Evolutionary conservation across 2,113 vertebrate species (phyloP).

Genomic region (Limnothrissa miodon): DNA sequence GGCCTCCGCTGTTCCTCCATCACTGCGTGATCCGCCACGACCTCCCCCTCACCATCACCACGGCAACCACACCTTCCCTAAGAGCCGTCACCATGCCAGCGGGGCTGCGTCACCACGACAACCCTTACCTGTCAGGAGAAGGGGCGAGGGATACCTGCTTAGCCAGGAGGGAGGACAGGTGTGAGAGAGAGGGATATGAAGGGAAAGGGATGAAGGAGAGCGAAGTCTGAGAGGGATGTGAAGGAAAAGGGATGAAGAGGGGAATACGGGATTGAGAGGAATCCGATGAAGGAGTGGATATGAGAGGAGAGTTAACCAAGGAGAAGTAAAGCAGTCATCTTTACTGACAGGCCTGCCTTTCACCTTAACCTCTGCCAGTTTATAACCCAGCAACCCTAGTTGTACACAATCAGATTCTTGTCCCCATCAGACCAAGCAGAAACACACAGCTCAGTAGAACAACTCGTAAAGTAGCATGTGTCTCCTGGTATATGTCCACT

Average conservation of each 20-base stretch:
- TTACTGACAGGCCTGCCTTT: background rate
- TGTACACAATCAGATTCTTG: background rate
- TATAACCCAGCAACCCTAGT: background rate
- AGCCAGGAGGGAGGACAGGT: conserved; percentile 57
- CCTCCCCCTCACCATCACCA: conserved; percentile 67
- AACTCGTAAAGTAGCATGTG: background rate
- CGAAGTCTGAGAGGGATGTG: too few relatives aligned
- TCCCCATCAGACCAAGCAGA: background rate
- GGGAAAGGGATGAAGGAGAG: too few relatives aligned
- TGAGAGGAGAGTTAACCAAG: background rate
- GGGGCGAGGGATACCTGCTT: conserved; percentile 58
- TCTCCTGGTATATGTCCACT: background rate
- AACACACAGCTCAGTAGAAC: background rate
- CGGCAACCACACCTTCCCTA: conserved; percentile 69
- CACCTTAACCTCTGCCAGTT: background rate
- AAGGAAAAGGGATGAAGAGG: background rate
- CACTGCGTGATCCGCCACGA: conserved; percentile 69
- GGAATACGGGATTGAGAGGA: background rate
- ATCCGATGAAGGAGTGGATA: background rate
- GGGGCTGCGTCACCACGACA: conserved; percentile 42
- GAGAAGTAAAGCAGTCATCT: background rate
- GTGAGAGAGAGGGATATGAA: background rate
- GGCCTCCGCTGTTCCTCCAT: conserved; percentile 85
- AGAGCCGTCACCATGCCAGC: conserved; percentile 55
- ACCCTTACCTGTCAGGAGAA: conserved; percentile 46